Conservation (phyloP, 2,888 invertebrate genomes). For the Heliconius hortense region DNA sequence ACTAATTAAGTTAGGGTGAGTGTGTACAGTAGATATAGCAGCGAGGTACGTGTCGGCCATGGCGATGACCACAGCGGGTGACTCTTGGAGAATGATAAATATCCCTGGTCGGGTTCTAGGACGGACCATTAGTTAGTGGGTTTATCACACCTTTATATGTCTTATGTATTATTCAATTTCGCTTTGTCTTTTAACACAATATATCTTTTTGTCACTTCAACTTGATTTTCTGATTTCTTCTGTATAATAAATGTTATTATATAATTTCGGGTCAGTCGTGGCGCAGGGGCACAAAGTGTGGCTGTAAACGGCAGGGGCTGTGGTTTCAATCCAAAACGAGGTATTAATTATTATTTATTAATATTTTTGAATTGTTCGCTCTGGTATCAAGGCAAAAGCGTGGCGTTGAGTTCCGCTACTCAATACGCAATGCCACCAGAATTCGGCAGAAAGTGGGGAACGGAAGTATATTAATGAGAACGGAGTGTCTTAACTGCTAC, state of each 20-base stretch:
- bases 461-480: background rate
- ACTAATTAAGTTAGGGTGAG: slow-evolving; percentile 24
- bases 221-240: background rate
- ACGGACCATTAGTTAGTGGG: slow-evolving; percentile 28
- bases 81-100: slow-evolving; percentile 37
- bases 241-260: background rate
- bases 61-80: slow-evolving; percentile 31
- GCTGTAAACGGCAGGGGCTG: background rate
- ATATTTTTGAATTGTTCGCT: background rate
- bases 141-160: slow-evolving; percentile 28
- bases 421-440: background rate
- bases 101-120: slow-evolving; percentile 19
- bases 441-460: background rate
- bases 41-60: slow-evolving; percentile 23
- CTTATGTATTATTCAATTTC: slow-evolving; percentile 10
- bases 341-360: background rate
- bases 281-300: background rate
- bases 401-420: background rate
- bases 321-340: background rate
- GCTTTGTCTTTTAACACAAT: background rate
- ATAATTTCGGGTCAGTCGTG: too few species aligned
- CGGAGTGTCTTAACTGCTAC: too few species aligned
- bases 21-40: slow-evolving; percentile 2
- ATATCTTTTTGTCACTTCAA: background rate
- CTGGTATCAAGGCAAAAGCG: background rate